Evolutionary conservation across 2,888 invertebrate genomes (phyloP), one percentile per base, ranked within the genome.

Genomic region (Linnaemya vulpina): DNA sequence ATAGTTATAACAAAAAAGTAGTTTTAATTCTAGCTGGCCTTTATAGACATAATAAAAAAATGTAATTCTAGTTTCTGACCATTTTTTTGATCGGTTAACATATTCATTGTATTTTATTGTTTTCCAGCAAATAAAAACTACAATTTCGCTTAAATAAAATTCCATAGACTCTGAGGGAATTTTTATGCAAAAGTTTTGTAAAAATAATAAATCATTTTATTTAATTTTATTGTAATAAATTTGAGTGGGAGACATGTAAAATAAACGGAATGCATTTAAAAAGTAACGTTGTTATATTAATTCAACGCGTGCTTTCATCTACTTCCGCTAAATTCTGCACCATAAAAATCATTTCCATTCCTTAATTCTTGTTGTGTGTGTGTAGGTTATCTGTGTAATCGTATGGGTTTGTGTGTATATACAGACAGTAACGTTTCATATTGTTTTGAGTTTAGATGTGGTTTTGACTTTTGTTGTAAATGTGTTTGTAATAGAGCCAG

Each of bases 251-350:
- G 11, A 40, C 10, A 7, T 17, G 17, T 9, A 15, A 51, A 62
- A 15, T 30, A 30, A 25, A 51, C 9, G 10, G 11, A n/a, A 38
- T 38, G 13, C 11, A 25, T 25, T 25, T 13, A 55, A 35, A 53
- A 65, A 65, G 15, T 11, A 58, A 65, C 4, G 46, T 30, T 15
- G 55, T 73, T n/a, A 62, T 53, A 53, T 30, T 30, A 51, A 67
- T 38, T 46, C 67, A 74, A 67, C 58, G 67, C 46, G 67, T 53
- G 78, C 43, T 68, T 74, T 49, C 43, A 68, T 40, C 51, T 51
- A 68, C 62, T 81, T 74, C 74, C 80, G 51, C 22, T 43, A 62
- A 81, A 67, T 49, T 1, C 49, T 51, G 73, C 13, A 65, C 71
- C 79, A 73, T 38, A 38, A 68, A 49, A 74, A 53, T 78, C n/a